Evolutionary conservation across 2,888 invertebrate species (phyloP).

Genomic region (Polyommatus icarus): DNA sequence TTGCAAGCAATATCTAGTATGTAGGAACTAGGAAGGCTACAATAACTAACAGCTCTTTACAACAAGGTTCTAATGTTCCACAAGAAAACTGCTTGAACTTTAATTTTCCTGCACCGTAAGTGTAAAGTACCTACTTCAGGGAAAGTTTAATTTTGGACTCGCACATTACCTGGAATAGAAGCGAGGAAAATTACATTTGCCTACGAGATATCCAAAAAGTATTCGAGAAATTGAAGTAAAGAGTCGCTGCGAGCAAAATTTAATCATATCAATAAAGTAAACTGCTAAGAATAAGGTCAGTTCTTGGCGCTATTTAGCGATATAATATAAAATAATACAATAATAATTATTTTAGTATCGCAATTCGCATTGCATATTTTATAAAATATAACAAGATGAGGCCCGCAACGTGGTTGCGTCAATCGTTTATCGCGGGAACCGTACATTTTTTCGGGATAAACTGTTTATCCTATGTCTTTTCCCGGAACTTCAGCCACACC

Average conservation of each 20-base stretch:
- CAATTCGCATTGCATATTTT: too few species aligned
- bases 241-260: neutral
- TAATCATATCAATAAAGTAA: neutral
- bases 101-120: neutral
- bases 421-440: too few species aligned
- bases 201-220: neutral
- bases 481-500: too few species aligned
- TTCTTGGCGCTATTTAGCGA: too few species aligned
- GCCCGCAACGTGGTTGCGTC: too few species aligned
- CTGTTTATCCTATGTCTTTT: too few species aligned
- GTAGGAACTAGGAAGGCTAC: neutral
- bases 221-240: neutral
- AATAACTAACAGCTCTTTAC: neutral
- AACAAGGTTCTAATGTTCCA: neutral
- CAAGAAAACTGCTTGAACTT: neutral
- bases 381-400: too few species aligned
- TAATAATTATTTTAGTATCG: too few species aligned
- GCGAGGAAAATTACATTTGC: neutral
- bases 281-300: neutral
- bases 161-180: slow-evolving; percentile 6
- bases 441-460: too few species aligned
- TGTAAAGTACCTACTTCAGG: slow-evolving; percentile 5
- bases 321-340: too few species aligned
- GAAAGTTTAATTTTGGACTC: neutral
- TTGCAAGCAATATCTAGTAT: neutral